Evolutionary conservation across 2,113 vertebrate genomes (phyloP).

Genomic region (Bungarus multicinctus): DNA sequence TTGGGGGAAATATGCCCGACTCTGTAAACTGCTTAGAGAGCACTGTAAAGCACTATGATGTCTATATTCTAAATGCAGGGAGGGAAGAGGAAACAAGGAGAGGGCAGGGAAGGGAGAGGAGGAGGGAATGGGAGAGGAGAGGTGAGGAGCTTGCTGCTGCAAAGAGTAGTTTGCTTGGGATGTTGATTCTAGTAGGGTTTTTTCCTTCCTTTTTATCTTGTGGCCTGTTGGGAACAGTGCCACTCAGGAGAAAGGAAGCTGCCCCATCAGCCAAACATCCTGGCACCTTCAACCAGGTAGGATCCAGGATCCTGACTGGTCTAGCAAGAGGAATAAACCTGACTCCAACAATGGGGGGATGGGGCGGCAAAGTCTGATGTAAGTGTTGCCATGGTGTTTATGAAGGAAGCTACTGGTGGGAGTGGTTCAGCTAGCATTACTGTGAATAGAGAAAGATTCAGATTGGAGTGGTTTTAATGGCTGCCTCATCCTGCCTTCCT

Average conservation of each 20-base stretch:
- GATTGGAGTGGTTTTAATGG: conserved; percentile 47
- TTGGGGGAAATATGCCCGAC: neutral
- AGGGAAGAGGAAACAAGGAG: conserved; percentile 9
- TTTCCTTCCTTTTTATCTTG: conserved; percentile 79
- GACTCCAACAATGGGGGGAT: too few relatives aligned
- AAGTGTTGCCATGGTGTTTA: neutral
- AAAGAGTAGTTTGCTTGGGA: conserved; percentile 32
- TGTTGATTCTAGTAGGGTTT: conserved; percentile 84
- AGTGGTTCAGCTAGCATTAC: neutral
- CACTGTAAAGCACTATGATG: conserved; percentile 55
- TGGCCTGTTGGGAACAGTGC: conserved; percentile 79
- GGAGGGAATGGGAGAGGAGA: conserved; percentile 41
- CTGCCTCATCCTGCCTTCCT: conserved; percentile 38
- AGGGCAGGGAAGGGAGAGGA: conserved; percentile 67
- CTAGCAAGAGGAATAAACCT: neutral
- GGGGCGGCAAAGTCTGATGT: neutral
- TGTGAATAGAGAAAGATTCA: conserved; percentile 27
- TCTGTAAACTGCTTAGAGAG: neutral
- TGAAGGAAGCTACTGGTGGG: neutral
- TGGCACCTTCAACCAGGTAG: conserved; percentile 76
- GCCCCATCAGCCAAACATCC: conserved; percentile 53
- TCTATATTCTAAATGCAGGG: neutral
- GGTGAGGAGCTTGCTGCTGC: neutral
- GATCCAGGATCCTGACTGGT: neutral
- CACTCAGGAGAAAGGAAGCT: conserved; percentile 80